Conservation (phyloP, 2,797 vertebrate genomes). For the Chrysocyon brachyurus region DNA sequence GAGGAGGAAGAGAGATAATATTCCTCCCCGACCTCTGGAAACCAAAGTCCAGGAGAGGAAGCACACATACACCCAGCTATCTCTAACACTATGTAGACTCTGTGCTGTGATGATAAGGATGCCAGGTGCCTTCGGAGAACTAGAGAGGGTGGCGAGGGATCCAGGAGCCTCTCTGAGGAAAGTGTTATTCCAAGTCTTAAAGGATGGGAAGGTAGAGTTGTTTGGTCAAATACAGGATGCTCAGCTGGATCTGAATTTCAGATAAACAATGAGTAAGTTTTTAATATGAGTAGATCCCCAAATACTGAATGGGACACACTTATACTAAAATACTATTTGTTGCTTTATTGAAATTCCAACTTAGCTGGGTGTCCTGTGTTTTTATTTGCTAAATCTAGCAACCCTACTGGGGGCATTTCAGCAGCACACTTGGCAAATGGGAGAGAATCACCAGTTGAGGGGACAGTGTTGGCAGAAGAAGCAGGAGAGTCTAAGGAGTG, state of each 20-base stretch:
- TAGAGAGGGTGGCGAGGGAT: neutral
- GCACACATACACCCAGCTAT: too few species aligned
- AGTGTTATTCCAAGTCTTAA: neutral
- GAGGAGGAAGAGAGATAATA: neutral
- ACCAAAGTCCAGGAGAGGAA: neutral
- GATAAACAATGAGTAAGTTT: constrained; percentile 3
- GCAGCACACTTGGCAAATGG: neutral
- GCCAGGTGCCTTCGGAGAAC: neutral
- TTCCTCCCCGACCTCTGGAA: neutral
- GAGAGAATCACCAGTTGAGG: neutral
- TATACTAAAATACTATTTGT: neutral
- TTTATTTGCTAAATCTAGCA: neutral
- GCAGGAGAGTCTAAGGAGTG: neutral
- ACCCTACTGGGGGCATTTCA: neutral
- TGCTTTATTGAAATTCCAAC: neutral
- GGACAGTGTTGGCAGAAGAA: neutral
- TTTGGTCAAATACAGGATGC: neutral
- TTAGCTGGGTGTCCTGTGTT: neutral
- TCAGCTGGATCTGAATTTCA: constrained; percentile 48
- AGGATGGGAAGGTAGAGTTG: neutral
- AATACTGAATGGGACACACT: neutral
- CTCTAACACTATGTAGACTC: neutral
- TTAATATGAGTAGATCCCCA: neutral
- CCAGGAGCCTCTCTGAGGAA: neutral
- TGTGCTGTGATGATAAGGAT: neutral